Conservation (phyloP, 2,888 invertebrate genomes). For the Dusona sp. region DNA sequence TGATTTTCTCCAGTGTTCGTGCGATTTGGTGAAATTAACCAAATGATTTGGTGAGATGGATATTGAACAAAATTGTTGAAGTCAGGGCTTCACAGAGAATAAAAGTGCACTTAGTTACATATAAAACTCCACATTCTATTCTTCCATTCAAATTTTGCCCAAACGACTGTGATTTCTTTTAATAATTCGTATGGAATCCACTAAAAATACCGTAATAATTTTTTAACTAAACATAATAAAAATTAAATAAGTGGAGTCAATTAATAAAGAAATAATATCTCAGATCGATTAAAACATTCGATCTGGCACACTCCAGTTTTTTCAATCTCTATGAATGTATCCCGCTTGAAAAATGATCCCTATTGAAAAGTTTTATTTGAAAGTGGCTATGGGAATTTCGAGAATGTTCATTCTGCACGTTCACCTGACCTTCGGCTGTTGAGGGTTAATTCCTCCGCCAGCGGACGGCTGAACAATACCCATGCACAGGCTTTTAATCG, state of each 20-base stretch:
- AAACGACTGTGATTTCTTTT: background rate
- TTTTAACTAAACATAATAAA: background rate
- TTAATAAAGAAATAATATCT: background rate
- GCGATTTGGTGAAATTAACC: slow-evolving; percentile 30
- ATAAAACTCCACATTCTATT: background rate
- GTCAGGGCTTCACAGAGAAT: background rate
- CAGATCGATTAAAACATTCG: background rate
- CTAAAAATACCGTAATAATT: background rate
- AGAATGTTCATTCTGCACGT: background rate
- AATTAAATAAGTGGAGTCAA: background rate
- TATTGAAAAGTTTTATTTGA: background rate
- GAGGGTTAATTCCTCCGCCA: background rate
- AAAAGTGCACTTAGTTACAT: background rate
- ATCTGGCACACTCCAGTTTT: background rate
- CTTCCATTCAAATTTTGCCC: background rate
- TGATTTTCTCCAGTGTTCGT: slow-evolving; percentile 25
- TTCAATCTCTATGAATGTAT: background rate
- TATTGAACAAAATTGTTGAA: background rate
- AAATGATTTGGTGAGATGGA: background rate
- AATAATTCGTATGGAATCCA: background rate
- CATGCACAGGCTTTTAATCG: slow-evolving; percentile 11
- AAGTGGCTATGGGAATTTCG: background rate
- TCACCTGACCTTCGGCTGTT: background rate
- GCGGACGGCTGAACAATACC: background rate
- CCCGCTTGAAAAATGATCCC: background rate